Conservation (phyloP, 1,140 invertebrate species). For the Pogonomyrmex barbatus region DNA sequence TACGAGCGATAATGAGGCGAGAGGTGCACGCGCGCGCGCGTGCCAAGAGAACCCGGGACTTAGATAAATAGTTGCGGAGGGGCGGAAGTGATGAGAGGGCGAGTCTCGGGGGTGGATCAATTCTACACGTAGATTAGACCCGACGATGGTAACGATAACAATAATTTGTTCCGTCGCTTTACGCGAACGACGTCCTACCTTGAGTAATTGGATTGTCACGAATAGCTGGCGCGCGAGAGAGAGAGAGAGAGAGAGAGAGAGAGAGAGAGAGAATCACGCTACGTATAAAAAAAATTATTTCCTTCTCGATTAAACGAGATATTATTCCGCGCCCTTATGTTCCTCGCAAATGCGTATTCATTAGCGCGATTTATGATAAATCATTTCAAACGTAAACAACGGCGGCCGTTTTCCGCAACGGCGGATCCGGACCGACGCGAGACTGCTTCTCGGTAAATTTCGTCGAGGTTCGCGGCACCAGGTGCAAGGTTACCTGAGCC, state of each 20-base stretch:
- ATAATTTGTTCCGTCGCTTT: slow-evolving; percentile 59
- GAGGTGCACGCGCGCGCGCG: not conserved
- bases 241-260: not conserved
- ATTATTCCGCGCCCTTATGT: not conserved
- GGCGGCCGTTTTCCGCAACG: not conserved
- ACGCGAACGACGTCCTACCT: slow-evolving; percentile 25
- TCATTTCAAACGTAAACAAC: not conserved
- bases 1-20: slow-evolving; percentile 50
- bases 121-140: slow-evolving; percentile 55
- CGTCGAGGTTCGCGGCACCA: not conserved
- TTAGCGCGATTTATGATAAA: not conserved
- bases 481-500: slow-evolving; percentile 30
- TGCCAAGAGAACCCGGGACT: slow-evolving; percentile 13
- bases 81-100: not conserved
- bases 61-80: slow-evolving; percentile 51
- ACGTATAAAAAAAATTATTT: slow-evolving; percentile 22
- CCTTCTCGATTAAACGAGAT: not conserved
- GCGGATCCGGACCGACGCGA: not conserved
- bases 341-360: not conserved
- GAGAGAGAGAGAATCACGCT: not conserved
- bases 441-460: not conserved
- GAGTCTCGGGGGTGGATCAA: slow-evolving; percentile 50
- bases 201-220: slow-evolving; percentile 57
- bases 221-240: not conserved
- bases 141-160: slow-evolving; percentile 49